Base-by-base conservation (phyloP, 92 coral and sea anemone genomes). In the Phenganax stokvisi region DNA sequence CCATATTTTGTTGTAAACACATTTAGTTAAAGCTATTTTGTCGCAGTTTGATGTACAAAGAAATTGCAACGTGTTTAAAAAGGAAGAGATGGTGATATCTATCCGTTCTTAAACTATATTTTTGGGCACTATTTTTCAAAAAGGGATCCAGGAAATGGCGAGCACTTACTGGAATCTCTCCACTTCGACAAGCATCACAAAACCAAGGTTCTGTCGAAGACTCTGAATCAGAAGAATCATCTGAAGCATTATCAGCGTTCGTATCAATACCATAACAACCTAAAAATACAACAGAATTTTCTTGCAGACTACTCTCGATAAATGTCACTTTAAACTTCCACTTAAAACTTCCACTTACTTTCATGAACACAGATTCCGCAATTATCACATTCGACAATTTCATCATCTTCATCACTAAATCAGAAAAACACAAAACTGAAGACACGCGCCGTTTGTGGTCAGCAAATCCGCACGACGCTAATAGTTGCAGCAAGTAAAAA, bases 201-300 rank as follows among this genome's bases (percentile, higher is more conserved):
- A 96, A 96, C 99, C 99, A 96, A 30, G 96, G 97, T 80, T 96
- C 99, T 31, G 99, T 96, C 12, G 96, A 89, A 3, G 97, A 96
- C 58, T 96, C 98, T 30, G 97, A 89, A 47, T 91, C 98, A 44
- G 90, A 88, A 62, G 97, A 91, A 71, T 88, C 90, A n/a, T 89
- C 94, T 60, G 92, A 92, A n/a, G 81, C 85, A 65, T 87, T 91
- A 20, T 86, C 91, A 65, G 91, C 97, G 29, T 91, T 97, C 72
- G 90, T 94, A n/a, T 90, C 90, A 44, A 82, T 88, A 69, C 98
- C 98, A 91, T 91, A 94, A 69, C 98, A 94, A 76, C 98, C 98
- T 94, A 54, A 7, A 81, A 65, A 15, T 17, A 69, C 6, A 69
- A 69, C 8, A 37, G 47, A 37, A 37, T 37, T 37, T 2, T 37